A percentile compares a stretch with the other conserved stretches of the same genome.
Conservation (phyloP, 2,888 invertebrate species). For the Drosophila prostipennis region DNA sequence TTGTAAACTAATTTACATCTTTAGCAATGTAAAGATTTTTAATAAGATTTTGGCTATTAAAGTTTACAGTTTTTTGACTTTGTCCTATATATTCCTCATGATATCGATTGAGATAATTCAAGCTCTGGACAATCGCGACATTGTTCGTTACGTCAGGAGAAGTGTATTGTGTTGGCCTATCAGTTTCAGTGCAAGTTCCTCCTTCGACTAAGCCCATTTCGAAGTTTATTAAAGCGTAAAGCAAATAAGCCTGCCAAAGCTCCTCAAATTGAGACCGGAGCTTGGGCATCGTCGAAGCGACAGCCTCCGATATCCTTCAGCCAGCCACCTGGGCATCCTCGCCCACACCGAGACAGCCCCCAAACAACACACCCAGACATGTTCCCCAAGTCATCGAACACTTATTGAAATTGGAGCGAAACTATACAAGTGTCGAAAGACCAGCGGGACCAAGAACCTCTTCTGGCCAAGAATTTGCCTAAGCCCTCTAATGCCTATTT, state of each 20-base stretch:
- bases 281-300: not conserved
- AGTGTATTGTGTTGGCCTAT: conserved; percentile 32
- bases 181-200: conserved; percentile 10
- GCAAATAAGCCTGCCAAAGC: conserved; percentile 43
- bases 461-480: conserved; percentile 47
- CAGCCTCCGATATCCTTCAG: conserved; percentile 8
- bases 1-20: too few relatives aligned
- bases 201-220: conserved; percentile 34
- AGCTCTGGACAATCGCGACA: not conserved
- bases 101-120: conserved; percentile 24
- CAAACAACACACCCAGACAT: conserved; percentile 10
- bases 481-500: conserved; percentile 59
- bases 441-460: conserved; percentile 38
- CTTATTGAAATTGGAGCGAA: conserved; percentile 73
- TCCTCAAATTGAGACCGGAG: conserved; percentile 10
- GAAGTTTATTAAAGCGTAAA: conserved; percentile 47
- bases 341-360: conserved; percentile 8
- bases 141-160: conserved; percentile 1
- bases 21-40: too few relatives aligned
- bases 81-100: not conserved
- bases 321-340: not conserved
- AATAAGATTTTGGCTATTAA: not conserved
- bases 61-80: too few relatives aligned
- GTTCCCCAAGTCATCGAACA: conserved; percentile 31
- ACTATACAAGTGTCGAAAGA: conserved; percentile 78